These are phyloP conservation scores for Trichopria drosophilae DNA, from an alignment of 2,888 invertebrate genomes.

Conservation along the genomic window DNA sequence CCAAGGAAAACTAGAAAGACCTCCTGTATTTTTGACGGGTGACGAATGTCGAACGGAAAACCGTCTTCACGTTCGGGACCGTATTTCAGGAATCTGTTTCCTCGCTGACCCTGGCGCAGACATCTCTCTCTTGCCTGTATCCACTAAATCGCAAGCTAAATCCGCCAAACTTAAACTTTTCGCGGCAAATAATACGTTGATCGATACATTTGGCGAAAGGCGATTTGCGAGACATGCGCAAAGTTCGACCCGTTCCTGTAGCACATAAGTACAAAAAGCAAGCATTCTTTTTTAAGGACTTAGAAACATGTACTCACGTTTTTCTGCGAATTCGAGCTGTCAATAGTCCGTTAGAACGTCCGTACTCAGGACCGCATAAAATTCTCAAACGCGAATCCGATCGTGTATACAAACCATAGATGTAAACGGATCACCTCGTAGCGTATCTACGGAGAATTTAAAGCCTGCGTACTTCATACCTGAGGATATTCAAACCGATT, in stretches of 20 bases:
- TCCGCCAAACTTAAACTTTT: not conserved
- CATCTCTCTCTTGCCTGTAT: not conserved
- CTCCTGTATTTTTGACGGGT: not conserved
- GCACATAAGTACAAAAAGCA: slow-evolving; percentile 23
- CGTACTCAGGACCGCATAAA: slow-evolving; percentile 35
- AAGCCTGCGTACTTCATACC: too few relatives aligned
- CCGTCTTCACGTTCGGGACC: slow-evolving; percentile 10
- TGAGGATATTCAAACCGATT: too few relatives aligned
- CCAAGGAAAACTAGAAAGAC: slow-evolving; percentile 6
- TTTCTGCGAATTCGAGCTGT: slow-evolving; percentile 25
- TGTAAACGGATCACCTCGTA: slow-evolving; percentile 11
- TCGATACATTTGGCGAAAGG: slow-evolving; percentile 2
- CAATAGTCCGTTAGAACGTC: too few relatives aligned
- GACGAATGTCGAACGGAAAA: not conserved
- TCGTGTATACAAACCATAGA: slow-evolving; percentile 20
- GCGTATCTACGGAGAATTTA: slow-evolving; percentile 19
- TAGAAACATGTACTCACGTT: slow-evolving; percentile 30
- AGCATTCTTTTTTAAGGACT: slow-evolving; percentile 28
- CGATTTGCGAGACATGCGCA: slow-evolving; percentile 8
- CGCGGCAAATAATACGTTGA: too few relatives aligned
- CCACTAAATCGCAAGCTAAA: not conserved
- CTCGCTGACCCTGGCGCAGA: too few relatives aligned
- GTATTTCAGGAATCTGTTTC: too few relatives aligned
- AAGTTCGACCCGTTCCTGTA: slow-evolving; percentile 25
- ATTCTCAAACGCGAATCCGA: slow-evolving; percentile 27